Base-by-base conservation (phyloP, 2,888 invertebrate species). In the Caenorhabditis parvicauda region DNA sequence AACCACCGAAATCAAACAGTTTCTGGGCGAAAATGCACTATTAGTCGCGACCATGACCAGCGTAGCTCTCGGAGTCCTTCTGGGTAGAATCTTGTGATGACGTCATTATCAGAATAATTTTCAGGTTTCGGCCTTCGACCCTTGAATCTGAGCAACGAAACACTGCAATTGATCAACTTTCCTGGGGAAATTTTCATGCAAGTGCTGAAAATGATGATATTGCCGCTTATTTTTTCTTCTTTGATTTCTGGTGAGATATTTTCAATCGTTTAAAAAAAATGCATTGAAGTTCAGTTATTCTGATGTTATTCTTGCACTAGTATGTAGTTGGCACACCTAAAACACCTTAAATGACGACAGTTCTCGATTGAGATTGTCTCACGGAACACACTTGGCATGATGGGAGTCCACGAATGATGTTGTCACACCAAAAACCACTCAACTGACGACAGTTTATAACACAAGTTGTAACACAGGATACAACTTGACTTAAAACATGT, bases 121-220 rank as follows among this genome's bases (percentile, higher is more conserved):
- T 6, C 67, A 68, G 83, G 83, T 7, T 75, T 83, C 47, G 61
- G 72, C 4, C 73, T 83, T 22, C 76, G 82, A 17, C 73, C 88
- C 27, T 83, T 88, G 71, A 84, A 87, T 55, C 86, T 90, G 47
- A 87, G 88, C 37, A 64, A 70, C 17, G 80, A 79, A 38, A 75
- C 79, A n/a, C 70, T 81, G 19, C 68, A 75, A 83, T 84, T 91
- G 61, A 89, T 92, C 72, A 88, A 90, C 9, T 92, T 91, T 82
- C 92, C 92, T 7, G 92, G 92, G 32, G 92, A 92, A 82, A 86
- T 92, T 6, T 91, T 92, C 82, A 91, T 92, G 89, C 87, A 91
- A 71, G 86, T 91, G 22, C 83, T 92, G 25, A 91, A 92, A 82
- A 86, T 92, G 68, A 89, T 92, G 88, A 91, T 92, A 73, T 84